Conservation (phyloP, 2,113 vertebrate genomes). For the Centropus bengalensis region DNA sequence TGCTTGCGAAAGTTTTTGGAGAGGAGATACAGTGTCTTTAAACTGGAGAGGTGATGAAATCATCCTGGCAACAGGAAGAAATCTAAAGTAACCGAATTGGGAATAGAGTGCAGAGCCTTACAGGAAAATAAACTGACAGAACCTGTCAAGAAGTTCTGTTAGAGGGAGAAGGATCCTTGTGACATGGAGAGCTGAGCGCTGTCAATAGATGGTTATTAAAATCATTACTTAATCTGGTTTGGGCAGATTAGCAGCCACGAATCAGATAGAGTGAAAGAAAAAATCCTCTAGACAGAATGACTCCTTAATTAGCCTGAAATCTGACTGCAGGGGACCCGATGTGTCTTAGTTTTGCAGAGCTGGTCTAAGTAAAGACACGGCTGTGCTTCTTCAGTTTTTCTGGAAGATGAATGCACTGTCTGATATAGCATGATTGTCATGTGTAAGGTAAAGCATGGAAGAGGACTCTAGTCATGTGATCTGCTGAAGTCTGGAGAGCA, state of each 20-base stretch:
- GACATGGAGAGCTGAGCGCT: not conserved
- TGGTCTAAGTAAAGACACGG: not conserved
- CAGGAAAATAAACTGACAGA: not conserved
- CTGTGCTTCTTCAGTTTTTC: not conserved
- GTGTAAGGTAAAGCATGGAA: not conserved
- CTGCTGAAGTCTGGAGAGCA: not conserved
- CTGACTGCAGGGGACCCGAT: not conserved
- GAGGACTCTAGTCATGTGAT: not conserved
- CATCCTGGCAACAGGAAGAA: not conserved
- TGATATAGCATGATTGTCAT: accelerated
- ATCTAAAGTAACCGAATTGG: not conserved
- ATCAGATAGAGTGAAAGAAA: not conserved
- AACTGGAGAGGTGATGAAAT: not conserved
- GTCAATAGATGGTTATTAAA: not conserved
- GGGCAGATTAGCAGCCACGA: not conserved
- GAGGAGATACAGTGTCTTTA: not conserved
- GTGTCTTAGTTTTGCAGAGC: not conserved
- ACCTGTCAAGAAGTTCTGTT: not conserved
- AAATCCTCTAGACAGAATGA: not conserved
- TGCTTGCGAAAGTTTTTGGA: not conserved
- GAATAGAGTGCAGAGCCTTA: not conserved
- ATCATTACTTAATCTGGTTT: not conserved
- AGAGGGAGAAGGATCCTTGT: not conserved
- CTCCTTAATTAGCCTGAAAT: not conserved
- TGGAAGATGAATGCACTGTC: not conserved